Evolutionary conservation across 2,113 vertebrate genomes (phyloP).

Genomic region (Xiphorhynchus elegans): DNA sequence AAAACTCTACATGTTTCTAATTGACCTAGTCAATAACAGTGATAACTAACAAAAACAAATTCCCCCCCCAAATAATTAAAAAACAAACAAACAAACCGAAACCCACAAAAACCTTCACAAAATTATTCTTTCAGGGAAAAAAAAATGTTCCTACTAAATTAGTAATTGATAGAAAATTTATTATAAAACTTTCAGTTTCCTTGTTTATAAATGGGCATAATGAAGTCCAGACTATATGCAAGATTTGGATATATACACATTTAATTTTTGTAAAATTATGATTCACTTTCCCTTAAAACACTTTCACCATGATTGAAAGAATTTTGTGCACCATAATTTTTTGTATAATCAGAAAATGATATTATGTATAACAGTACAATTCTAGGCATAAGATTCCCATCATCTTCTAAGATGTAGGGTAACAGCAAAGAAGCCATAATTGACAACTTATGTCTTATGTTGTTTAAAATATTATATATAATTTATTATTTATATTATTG

Average conservation of each 20-base stretch:
- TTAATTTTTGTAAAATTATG: neutral
- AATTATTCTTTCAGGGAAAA: neutral
- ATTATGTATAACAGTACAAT: neutral
- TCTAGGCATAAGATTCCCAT: neutral
- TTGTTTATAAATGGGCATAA: neutral
- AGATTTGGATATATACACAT: neutral
- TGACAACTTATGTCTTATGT: neutral
- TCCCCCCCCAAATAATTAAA: no score
- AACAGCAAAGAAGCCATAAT: neutral
- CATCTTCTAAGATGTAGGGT: neutral
- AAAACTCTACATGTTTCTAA: neutral
- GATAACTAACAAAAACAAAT: neutral
- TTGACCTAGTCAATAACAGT: neutral
- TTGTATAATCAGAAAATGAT: neutral
- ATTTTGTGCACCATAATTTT: neutral
- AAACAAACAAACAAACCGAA: neutral
- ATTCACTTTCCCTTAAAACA: neutral
- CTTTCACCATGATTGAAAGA: neutral
- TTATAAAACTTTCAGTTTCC: neutral
- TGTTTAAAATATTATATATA: neutral
- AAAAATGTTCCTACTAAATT: neutral
- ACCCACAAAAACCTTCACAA: neutral
- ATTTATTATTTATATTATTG: no score
- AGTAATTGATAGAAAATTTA: neutral
- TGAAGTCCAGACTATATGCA: neutral